phyloP scores from a whole-genome alignment of 2,888 invertebrate genomes.

The Drosophila sordidula region DNA sequence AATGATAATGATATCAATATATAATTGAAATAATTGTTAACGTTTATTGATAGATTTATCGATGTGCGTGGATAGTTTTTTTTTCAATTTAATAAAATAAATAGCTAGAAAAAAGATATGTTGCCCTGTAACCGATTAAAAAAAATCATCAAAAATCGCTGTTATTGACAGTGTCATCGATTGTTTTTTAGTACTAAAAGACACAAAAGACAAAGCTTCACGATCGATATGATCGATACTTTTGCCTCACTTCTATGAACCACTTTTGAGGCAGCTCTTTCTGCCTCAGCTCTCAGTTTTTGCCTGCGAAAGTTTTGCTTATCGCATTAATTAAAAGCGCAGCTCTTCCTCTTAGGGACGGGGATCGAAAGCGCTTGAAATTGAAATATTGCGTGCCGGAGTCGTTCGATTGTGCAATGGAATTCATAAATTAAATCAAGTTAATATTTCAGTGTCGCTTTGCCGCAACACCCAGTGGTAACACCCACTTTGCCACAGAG shows the following conservation, averaged over 20 bases:
- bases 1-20: background rate
- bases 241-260: too few species aligned
- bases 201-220: too few species aligned
- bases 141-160: too few species aligned
- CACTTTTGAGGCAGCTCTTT: conserved; percentile 10
- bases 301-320: conserved; percentile 17
- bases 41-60: background rate
- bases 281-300: background rate
- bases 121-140: too few species aligned
- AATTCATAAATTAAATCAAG: conserved; percentile 81
- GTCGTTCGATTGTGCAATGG: conserved; percentile 18
- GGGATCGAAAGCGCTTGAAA: conserved; percentile 22
- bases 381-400: conserved; percentile 38
- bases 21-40: background rate
- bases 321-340: conserved; percentile 47
- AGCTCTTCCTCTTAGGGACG: conserved; percentile 18
- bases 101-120: too few species aligned
- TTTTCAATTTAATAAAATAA: too few species aligned
- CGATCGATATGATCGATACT: too few species aligned
- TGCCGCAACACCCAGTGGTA: conserved; percentile 45
- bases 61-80: background rate
- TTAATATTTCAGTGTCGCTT: conserved; percentile 80
- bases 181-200: too few species aligned
- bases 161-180: too few species aligned
- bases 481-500: conserved; percentile 66